Evolutionary conservation across 1,140 invertebrate genomes (phyloP).

Genomic region (Laupala kohalensis): DNA sequence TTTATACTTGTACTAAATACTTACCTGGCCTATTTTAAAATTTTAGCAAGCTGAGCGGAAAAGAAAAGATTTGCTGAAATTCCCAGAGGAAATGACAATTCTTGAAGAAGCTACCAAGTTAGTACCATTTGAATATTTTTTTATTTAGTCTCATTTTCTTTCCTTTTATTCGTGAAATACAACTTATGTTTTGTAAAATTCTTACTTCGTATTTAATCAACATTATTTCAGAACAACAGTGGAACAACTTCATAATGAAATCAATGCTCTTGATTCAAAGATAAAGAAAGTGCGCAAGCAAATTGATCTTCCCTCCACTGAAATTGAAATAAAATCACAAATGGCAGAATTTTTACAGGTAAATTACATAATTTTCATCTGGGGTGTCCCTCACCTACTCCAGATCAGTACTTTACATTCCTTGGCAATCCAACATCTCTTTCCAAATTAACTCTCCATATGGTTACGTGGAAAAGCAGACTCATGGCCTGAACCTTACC

Average conservation of each 20-base stretch:
- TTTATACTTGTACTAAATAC: neutral
- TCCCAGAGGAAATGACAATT: slow-evolving; percentile 61
- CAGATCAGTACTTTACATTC: too few relatives aligned
- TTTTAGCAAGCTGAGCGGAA: slow-evolving; percentile 72
- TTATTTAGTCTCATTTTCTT: neutral
- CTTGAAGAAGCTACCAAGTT: slow-evolving; percentile 83
- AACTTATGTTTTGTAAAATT: neutral
- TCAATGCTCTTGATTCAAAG: slow-evolving; percentile 61
- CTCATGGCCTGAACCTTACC: too few relatives aligned
- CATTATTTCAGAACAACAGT: slow-evolving; percentile 58
- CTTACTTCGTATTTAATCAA: neutral
- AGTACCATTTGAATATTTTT: slow-evolving; percentile 22
- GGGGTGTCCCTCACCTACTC: too few relatives aligned
- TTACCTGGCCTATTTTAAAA: neutral
- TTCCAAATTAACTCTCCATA: too few relatives aligned
- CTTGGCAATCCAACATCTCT: too few relatives aligned
- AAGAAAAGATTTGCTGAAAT: slow-evolving; percentile 63
- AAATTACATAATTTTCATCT: neutral
- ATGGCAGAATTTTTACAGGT: slow-evolving; percentile 81
- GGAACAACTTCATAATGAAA: slow-evolving; percentile 83
- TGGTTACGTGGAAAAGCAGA: too few relatives aligned
- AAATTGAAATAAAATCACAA: slow-evolving; percentile 70
- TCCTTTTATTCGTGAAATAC: neutral
- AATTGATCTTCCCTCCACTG: slow-evolving; percentile 59
- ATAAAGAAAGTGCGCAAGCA: slow-evolving; percentile 70